Percentiles rank a stretch among this genome's conserved stretches.
Conservation (phyloP, 2,888 invertebrate genomes). For the Lasioglossum figueresi region DNA sequence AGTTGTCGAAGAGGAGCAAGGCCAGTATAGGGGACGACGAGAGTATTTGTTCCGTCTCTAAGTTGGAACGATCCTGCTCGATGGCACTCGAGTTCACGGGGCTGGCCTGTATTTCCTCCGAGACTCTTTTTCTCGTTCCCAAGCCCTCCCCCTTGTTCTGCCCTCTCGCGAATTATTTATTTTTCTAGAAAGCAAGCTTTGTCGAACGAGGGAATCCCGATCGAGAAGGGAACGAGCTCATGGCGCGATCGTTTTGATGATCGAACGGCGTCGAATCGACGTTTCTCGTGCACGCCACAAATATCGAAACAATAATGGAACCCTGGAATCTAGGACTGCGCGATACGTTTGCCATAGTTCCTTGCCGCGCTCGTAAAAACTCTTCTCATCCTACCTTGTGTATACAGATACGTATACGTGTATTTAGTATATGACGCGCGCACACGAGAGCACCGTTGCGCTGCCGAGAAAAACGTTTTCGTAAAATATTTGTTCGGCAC, state of each 20-base stretch:
- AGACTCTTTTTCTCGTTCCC: background rate
- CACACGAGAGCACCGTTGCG: background rate
- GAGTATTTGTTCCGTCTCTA: background rate
- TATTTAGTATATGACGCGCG: background rate
- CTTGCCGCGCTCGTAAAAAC: conserved; percentile 34
- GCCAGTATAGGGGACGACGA: background rate
- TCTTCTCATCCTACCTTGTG: background rate
- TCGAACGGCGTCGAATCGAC: conserved; percentile 30
- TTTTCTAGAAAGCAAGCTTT: background rate
- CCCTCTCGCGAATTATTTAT: conserved; percentile 13
- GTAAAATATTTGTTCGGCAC: conserved; percentile 25
- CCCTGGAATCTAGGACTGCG: background rate
- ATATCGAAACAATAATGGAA: conserved; percentile 44
- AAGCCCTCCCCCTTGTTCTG: background rate
- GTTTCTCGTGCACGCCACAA: conserved; percentile 19
- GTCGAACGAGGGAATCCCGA: background rate
- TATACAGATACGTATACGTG: background rate
- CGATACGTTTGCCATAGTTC: conserved; percentile 37
- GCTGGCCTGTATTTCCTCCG: conserved; percentile 5
- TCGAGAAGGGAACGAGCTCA: background rate
- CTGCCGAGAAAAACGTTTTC: background rate
- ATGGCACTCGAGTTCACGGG: background rate
- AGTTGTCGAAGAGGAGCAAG: background rate
- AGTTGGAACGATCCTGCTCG: background rate
- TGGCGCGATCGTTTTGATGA: conserved; percentile 12